Evolutionary conservation across 2,113 vertebrate genomes (phyloP), one percentile per base, ranked within the genome.

Genomic region (Burhinus bistriatus): DNA sequence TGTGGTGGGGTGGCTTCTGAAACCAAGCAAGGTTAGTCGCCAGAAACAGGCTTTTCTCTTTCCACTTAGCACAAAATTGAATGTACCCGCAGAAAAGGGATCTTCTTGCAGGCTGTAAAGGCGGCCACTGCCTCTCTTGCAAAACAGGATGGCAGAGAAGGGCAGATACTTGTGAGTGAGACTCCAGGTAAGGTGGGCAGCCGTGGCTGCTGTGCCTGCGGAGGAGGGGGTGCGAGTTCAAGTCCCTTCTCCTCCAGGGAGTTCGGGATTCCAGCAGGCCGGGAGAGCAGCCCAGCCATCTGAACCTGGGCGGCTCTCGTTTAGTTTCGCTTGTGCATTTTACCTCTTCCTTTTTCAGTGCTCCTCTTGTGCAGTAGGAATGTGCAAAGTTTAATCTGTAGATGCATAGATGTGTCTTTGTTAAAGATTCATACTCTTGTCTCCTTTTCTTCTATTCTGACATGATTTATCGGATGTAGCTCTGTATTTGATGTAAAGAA

Each of bases 361-460:
- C n/a, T 78, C 12, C 14, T 87, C 27, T 91, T 57, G n/a, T 71
- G 87, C 38, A 47, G 26, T 61, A 52, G 30, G 13, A 93, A 38
- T 87, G 14, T 20, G 44, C 42, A 27, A 30, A 80, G 27, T 93
- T 85, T 95, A 32, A 61, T 64, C 66, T 62, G 29, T 85, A 44
- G 27, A 42, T 76, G 21, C 2, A 1, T 76, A 59, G 38, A 61
- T 68, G 15, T 65, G 15, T 72, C 70, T 70, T 91, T 11, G 1
- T 91, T 95, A 89, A 89, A 77, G 45, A 93, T 89, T 90, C 58
- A 38, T 90, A n/a, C 12, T 87, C 32, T 83, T 73, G 49, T 29
- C 87, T 92, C 40, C 15, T 55, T 93, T 85, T 82, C 73, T 95
- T 84, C 73, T 92, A 9, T 89, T 94, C 27, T 44, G 42, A 36